Conservation (phyloP, 2,888 invertebrate species). For the Ceratothoa steindachneri region DNA sequence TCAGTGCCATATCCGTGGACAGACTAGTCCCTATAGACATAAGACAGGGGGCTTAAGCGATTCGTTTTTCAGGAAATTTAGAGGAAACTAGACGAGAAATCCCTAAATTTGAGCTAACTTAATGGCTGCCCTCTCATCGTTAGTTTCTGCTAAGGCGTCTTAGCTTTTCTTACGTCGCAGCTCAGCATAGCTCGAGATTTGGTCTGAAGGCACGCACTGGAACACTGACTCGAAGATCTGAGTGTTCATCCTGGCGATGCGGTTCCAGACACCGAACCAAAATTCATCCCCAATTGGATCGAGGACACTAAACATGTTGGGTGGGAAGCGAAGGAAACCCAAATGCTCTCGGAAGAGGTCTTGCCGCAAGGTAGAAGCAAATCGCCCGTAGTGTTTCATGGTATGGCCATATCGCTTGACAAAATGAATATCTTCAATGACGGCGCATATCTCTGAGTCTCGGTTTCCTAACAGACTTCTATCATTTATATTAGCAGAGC, state of each 20-base stretch:
- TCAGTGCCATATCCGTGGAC: background rate
- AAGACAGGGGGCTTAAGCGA: background rate
- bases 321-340: constrained; percentile 15
- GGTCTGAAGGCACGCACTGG: constrained; percentile 15
- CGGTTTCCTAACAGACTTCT: constrained; percentile 20
- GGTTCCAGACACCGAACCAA: constrained; percentile 22
- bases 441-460: constrained; percentile 25
- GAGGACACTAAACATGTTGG: constrained; percentile 10
- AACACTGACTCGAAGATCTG: constrained; percentile 17
- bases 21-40: background rate
- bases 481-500: constrained; percentile 19
- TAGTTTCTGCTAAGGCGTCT: background rate
- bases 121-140: background rate
- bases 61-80: constrained; percentile 14
- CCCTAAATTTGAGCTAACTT: constrained; percentile 11
- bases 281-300: constrained; percentile 19
- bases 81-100: constrained; percentile 18
- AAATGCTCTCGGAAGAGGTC: constrained; percentile 20
- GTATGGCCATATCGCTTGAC: background rate
- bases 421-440: constrained; percentile 11
- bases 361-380: constrained; percentile 1
- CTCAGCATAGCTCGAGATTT: constrained; percentile 5
- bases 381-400: background rate
- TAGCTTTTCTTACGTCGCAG: background rate
- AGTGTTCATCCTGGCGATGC: constrained; percentile 3